A percentile compares a stretch with the other conserved stretches of the same genome.
These are phyloP conservation scores for Catostomus latipinnis DNA, from an alignment of 2,797 vertebrate genomes.

Conservation along the genomic window DNA sequence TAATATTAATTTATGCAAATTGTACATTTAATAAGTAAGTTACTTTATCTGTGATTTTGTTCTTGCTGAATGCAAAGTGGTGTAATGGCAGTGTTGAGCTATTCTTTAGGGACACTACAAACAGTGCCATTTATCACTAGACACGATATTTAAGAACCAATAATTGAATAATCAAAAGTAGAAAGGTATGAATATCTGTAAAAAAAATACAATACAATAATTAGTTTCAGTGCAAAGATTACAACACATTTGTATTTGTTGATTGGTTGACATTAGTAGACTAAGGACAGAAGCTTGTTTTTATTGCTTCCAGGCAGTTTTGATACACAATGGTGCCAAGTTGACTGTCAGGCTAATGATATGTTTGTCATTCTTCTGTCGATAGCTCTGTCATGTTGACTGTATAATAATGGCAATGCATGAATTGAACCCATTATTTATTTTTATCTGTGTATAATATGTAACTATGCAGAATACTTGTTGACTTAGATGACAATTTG, in stretches of 20 bases:
- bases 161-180: no score
- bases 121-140: no score
- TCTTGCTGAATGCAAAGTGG: no score
- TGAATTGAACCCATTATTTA: constrained; percentile 13
- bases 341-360: constrained; percentile 29
- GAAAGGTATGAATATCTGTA: no score
- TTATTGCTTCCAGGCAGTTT: constrained; percentile 40
- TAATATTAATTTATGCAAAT: no score
- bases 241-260: constrained; percentile 4
- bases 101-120: no score
- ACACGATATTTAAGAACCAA: no score
- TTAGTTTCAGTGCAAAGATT: neutral
- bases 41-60: no score
- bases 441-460: constrained; percentile 19
- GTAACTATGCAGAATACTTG: neutral
- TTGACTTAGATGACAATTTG: neutral
- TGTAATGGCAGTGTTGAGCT: no score
- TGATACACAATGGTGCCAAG: constrained; percentile 38
- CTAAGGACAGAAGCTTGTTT: constrained; percentile 33
- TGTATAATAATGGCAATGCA: neutral
- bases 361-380: constrained; percentile 16
- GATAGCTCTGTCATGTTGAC: neutral
- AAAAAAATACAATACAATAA: no score
- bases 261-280: constrained; percentile 7
- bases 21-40: no score